A percentile compares a stretch with the other conserved stretches of the same genome.
These are phyloP conservation scores for Phycodurus eques DNA, from an alignment of 2,113 vertebrate species.

Conservation along the genomic window DNA sequence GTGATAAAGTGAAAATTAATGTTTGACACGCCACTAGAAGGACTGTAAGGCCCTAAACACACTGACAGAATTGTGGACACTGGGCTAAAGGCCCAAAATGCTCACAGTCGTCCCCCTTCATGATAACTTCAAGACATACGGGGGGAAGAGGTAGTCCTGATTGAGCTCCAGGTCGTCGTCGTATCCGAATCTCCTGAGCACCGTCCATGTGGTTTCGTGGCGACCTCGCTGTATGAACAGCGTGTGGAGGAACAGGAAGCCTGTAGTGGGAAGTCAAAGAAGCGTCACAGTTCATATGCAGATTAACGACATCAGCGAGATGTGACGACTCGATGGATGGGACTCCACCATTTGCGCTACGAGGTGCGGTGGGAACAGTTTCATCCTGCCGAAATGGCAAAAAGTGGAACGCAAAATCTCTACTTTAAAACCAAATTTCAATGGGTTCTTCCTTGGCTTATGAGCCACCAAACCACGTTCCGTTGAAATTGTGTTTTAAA, in stretches of 20 bases:
- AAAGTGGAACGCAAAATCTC: background rate
- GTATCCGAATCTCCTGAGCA: conserved; percentile 92
- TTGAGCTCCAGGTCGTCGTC: conserved; percentile 93
- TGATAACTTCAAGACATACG: conserved; percentile 68
- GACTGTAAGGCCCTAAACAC: background rate
- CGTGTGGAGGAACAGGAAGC: conserved; percentile 96
- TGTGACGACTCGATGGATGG: background rate
- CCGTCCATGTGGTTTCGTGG: conserved; percentile 97
- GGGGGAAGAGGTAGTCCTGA: conserved; percentile 91
- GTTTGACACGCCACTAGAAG: background rate
- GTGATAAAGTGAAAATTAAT: background rate
- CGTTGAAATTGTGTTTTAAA: too few species aligned
- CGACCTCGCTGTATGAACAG: conserved; percentile 97
- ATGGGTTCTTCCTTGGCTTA: too few species aligned
- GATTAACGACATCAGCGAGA: background rate
- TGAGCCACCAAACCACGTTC: too few species aligned
- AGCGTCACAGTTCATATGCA: background rate
- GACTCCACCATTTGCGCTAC: background rate
- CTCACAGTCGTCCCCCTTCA: background rate
- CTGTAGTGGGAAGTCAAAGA: conserved; percentile 57
- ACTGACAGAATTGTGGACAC: background rate
- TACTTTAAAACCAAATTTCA: background rate
- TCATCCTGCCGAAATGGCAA: background rate
- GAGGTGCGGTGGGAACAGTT: too few species aligned
- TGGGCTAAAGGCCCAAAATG: background rate